A percentile compares a stretch with the other conserved stretches of the same genome.
Conservation (phyloP, 2,797 vertebrate genomes). For the Sebastes nivosus region DNA sequence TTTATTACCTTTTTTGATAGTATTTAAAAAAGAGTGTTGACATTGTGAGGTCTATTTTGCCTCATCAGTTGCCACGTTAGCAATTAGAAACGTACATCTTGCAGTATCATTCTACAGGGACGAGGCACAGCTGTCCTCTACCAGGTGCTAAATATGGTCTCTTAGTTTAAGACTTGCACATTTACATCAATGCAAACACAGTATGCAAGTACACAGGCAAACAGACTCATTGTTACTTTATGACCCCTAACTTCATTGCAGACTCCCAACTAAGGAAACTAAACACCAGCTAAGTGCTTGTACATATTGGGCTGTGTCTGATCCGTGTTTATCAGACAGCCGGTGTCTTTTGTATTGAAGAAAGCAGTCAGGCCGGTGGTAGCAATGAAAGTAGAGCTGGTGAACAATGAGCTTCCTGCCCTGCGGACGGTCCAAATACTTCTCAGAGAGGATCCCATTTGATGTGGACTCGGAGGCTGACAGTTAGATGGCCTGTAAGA, state of each 20-base stretch:
- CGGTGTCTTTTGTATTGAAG: conserved; percentile 33
- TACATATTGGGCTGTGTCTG: conserved; percentile 21
- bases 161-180: conserved; percentile 61
- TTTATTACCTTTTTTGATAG: conserved; percentile 30
- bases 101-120: conserved; percentile 62
- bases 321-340: background rate
- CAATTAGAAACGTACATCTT: conserved; percentile 34
- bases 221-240: conserved; percentile 14
- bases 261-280: conserved; percentile 11
- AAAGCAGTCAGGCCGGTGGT: conserved; percentile 15
- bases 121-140: conserved; percentile 53
- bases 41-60: conserved; percentile 29
- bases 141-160: conserved; percentile 74
- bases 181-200: conserved; percentile 73
- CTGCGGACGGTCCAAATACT: conserved; percentile 42
- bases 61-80: conserved; percentile 22
- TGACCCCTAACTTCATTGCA: background rate
- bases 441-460: conserved; percentile 57
- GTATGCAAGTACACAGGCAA: conserved; percentile 69
- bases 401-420: conserved; percentile 43
- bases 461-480: conserved; percentile 49
- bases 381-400: background rate
- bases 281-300: conserved; percentile 48
- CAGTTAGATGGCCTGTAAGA: conserved; percentile 58
- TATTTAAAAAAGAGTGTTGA: conserved; percentile 42